A percentile compares a stretch with the other conserved stretches of the same genome.
Evolutionary conservation across 2,797 vertebrate genomes (phyloP).

Genomic region (Gila robusta): DNA sequence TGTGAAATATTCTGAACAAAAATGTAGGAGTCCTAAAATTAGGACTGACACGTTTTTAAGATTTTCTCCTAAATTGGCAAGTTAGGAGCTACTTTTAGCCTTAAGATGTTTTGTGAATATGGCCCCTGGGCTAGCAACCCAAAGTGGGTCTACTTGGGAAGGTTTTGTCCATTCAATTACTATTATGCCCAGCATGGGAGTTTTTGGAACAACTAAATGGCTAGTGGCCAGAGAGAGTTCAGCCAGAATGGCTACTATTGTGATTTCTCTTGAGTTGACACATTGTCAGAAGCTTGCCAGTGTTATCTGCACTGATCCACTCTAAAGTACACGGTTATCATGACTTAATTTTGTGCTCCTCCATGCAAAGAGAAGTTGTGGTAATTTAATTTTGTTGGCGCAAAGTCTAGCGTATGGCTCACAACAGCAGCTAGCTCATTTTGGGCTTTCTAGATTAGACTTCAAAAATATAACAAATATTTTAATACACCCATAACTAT

Average conservation of each 20-base stretch:
- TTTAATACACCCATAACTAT: neutral
- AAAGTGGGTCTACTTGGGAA: neutral
- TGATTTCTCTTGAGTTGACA: slow-evolving; percentile 10
- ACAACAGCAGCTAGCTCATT: neutral
- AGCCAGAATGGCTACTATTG: slow-evolving; percentile 33
- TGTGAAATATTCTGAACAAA: too few species aligned
- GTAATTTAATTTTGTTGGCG: neutral
- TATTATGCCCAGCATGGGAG: neutral
- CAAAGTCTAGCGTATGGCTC: neutral
- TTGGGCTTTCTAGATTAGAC: neutral
- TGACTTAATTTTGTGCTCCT: slow-evolving; percentile 15
- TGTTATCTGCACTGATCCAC: neutral
- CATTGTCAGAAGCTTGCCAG: slow-evolving; percentile 17
- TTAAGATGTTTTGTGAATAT: too few species aligned
- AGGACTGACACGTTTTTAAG: too few species aligned
- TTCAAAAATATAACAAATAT: neutral
- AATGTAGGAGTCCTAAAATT: too few species aligned
- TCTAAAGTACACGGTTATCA: neutral
- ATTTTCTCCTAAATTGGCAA: too few species aligned
- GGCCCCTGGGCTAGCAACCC: neutral
- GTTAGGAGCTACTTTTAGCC: too few species aligned
- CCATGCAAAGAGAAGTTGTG: neutral
- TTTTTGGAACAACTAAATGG: slow-evolving; percentile 32
- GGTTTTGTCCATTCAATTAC: slow-evolving; percentile 7
- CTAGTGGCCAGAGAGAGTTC: slow-evolving; percentile 25